These are phyloP conservation scores for Argynnis bischoffii DNA, from an alignment of 2,888 invertebrate species.

Conservation along the genomic window DNA sequence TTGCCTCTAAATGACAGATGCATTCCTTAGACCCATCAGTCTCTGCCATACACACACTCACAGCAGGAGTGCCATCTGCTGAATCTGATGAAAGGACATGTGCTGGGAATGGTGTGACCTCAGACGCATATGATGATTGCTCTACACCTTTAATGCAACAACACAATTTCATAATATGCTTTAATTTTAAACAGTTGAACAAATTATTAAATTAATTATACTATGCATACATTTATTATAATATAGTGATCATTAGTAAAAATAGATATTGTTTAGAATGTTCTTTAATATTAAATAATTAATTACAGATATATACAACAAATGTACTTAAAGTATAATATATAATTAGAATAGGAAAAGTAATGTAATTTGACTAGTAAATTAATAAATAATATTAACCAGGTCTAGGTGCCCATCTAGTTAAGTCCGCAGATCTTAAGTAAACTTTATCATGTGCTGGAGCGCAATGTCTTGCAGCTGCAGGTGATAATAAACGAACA, in stretches of 20 bases:
- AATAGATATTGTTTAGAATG: too few species aligned
- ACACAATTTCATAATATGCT: too few species aligned
- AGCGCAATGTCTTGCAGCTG: constrained; percentile 88
- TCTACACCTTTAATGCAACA: constrained; percentile 82
- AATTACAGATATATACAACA: too few species aligned
- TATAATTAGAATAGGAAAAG: too few species aligned
- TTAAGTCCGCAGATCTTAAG: constrained; percentile 89
- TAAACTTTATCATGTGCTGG: constrained; percentile 90
- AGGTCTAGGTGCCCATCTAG: constrained; percentile 89
- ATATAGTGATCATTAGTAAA: too few species aligned
- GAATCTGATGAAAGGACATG: constrained; percentile 63
- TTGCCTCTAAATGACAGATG: constrained; percentile 89
- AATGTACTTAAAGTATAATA: too few species aligned
- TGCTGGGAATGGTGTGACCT: constrained; percentile 87
- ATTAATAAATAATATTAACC: constrained; percentile 72
- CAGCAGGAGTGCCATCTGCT: constrained; percentile 60
- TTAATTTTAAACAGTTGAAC: constrained; percentile 31
- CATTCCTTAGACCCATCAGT: constrained; percentile 88
- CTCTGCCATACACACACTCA: constrained; percentile 85
- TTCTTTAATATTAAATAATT: too few species aligned
- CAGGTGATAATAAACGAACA: constrained; percentile 74
- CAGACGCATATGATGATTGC: constrained; percentile 86
- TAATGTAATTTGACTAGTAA: background rate
- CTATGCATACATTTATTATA: background rate
- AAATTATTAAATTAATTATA: background rate